Conservation (phyloP, 2,888 invertebrate species). For the Sesamia inferens region DNA sequence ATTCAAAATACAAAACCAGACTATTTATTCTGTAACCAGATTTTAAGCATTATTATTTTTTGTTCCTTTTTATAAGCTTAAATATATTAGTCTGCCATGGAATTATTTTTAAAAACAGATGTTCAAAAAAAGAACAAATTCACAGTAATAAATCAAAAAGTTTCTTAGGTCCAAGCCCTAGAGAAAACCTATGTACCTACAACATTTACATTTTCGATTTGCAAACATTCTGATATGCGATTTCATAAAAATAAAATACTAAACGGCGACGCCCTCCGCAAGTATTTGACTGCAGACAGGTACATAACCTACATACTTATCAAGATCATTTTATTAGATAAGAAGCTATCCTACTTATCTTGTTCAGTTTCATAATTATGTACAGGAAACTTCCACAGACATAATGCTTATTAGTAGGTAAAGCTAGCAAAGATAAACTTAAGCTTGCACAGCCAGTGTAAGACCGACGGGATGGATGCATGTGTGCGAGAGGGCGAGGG, state of each 20-base stretch:
- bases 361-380: conserved; percentile 40
- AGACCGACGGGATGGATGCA: conserved; percentile 16
- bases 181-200: background rate
- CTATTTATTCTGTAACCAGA: background rate
- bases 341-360: conserved; percentile 30
- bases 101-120: background rate
- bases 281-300: conserved; percentile 8
- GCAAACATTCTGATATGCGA: background rate
- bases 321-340: conserved; percentile 42
- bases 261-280: conserved; percentile 6
- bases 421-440: conserved; percentile 47
- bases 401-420: conserved; percentile 38
- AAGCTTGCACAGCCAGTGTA: conserved; percentile 25
- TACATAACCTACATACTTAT: conserved; percentile 33
- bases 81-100: background rate
- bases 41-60: background rate
- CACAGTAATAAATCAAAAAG: background rate
- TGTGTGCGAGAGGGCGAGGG: conserved; percentile 11
- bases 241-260: background rate
- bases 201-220: background rate
- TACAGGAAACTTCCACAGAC: conserved; percentile 49
- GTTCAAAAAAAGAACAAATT: background rate
- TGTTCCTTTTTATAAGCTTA: background rate
- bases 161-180: background rate
- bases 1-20: background rate